Conservation (phyloP, 2,888 invertebrate genomes). For the Drosophila gaucha region DNA sequence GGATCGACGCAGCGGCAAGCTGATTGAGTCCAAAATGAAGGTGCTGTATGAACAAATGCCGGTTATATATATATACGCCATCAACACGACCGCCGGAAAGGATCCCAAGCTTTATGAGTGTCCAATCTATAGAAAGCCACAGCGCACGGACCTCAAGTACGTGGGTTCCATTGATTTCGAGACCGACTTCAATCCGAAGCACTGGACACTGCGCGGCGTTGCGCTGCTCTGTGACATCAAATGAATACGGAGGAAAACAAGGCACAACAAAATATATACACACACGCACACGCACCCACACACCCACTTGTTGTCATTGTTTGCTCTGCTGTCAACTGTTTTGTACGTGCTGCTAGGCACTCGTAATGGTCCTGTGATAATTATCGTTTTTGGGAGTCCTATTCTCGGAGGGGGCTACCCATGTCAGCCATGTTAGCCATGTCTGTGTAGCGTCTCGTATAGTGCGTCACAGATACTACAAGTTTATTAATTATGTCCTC, state of each 20-base stretch:
- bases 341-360: constrained; percentile 67
- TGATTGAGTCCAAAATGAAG: constrained; percentile 97
- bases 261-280: constrained; percentile 1
- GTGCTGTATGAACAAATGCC: constrained; percentile 98
- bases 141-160: constrained; percentile 97
- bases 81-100: constrained; percentile 96
- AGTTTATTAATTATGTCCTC: constrained; percentile 68
- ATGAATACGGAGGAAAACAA: constrained; percentile 85
- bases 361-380: constrained; percentile 67
- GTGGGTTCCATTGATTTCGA: constrained; percentile 98
- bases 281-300: background rate
- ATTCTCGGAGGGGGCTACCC: constrained; percentile 6
- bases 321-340: constrained; percentile 61
- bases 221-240: constrained; percentile 98
- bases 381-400: constrained; percentile 53
- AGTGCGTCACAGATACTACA: constrained; percentile 57
- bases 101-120: constrained; percentile 97
- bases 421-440: background rate
- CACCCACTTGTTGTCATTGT: constrained; percentile 41
- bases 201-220: constrained; percentile 98
- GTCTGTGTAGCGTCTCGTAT: constrained; percentile 52
- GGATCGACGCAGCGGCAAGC: constrained; percentile 93
- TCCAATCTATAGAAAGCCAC: constrained; percentile 98
- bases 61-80: constrained; percentile 97
- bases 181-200: constrained; percentile 95